Percentiles rank a stretch among this genome's conserved stretches.
Conservation (phyloP, 1,140 invertebrate species). For the Sminthurinus signatus region DNA sequence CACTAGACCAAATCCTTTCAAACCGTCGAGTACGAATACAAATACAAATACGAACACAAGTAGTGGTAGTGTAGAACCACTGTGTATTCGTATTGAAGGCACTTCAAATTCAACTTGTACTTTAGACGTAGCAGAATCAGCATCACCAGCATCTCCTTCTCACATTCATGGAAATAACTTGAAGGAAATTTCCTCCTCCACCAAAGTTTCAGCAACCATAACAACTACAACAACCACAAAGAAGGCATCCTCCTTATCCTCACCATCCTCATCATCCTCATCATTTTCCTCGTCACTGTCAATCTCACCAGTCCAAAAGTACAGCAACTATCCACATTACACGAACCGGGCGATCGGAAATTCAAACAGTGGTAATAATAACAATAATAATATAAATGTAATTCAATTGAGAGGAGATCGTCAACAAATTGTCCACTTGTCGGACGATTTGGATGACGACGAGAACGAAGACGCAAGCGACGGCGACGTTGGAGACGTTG, state of each 20-base stretch:
- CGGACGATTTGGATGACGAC: constrained; percentile 19
- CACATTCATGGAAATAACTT: background rate
- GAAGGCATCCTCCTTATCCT: background rate
- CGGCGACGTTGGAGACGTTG: background rate
- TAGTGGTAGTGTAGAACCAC: too few relatives aligned
- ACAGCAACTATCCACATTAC: background rate
- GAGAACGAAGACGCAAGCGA: background rate
- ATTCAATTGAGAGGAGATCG: background rate
- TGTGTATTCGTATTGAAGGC: constrained; percentile 21
- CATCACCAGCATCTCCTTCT: too few relatives aligned
- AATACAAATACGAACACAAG: too few relatives aligned
- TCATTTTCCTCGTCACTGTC: background rate
- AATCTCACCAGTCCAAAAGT: constrained; percentile 9
- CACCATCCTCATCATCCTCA: background rate
- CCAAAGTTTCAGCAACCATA: background rate
- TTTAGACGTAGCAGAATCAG: too few relatives aligned
- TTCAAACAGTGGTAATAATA: background rate
- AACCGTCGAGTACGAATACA: too few relatives aligned
- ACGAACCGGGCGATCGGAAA: too few relatives aligned
- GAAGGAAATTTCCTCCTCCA: background rate
- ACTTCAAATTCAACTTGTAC: too few relatives aligned
- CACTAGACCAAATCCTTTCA: constrained; percentile 19
- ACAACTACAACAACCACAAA: background rate
- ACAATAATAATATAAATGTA: background rate
- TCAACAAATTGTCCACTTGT: background rate